Evolutionary conservation across 2,888 invertebrate genomes (phyloP).

Genomic region (Griposia aprilina): DNA sequence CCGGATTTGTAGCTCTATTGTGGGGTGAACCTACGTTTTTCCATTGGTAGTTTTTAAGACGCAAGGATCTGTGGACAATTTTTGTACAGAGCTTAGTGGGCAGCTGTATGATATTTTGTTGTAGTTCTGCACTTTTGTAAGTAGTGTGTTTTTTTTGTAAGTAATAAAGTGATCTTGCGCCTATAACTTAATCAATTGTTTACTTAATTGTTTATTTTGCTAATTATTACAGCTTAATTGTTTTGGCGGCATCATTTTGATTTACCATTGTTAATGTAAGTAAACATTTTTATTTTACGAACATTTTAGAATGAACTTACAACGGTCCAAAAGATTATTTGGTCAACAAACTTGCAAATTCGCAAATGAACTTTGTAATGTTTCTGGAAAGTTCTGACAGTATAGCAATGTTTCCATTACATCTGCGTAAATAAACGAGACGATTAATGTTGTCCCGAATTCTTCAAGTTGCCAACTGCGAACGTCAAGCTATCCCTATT

Average conservation of each 20-base stretch:
- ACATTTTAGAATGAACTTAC: not conserved
- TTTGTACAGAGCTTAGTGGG: not conserved
- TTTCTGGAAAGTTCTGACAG: slow-evolving; percentile 40
- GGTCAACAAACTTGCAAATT: not conserved
- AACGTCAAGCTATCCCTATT: slow-evolving; percentile 57
- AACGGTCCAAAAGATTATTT: not conserved
- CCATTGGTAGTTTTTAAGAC: slow-evolving; percentile 37
- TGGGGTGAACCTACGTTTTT: slow-evolving; percentile 45
- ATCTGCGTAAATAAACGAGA: slow-evolving; percentile 47
- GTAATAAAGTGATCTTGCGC: not conserved
- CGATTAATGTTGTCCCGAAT: slow-evolving; percentile 57
- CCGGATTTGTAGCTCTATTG: slow-evolving; percentile 63
- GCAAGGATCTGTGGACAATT: not conserved
- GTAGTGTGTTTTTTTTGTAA: not conserved
- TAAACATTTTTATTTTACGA: not conserved
- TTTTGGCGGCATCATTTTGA: no score
- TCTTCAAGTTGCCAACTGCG: slow-evolving; percentile 50
- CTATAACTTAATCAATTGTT: not conserved
- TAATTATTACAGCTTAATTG: not conserved
- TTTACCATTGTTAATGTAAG: not conserved
- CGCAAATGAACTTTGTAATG: slow-evolving; percentile 16
- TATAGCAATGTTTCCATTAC: slow-evolving; percentile 42
- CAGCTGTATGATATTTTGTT: not conserved
- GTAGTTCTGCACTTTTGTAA: not conserved
- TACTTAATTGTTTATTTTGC: not conserved